These are phyloP conservation scores for Danaus plexippus DNA, from an alignment of 1,140 invertebrate genomes.

Conservation along the genomic window DNA sequence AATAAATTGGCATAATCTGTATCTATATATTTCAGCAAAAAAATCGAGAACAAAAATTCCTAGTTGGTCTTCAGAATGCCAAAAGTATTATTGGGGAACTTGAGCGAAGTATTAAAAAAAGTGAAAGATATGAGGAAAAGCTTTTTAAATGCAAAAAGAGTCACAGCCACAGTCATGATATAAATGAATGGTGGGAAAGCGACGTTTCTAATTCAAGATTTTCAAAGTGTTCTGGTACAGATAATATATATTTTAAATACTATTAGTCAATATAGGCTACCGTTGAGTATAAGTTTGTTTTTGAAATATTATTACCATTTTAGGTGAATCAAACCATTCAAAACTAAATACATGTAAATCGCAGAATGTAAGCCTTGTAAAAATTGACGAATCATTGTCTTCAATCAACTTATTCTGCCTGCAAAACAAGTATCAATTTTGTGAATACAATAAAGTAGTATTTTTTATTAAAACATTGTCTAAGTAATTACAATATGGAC, in stretches of 20 bases:
- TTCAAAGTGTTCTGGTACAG: constrained; percentile 24
- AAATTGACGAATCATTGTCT: constrained; percentile 42
- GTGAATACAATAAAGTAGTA: too few species aligned
- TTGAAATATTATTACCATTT: neutral
- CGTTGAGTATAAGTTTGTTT: neutral
- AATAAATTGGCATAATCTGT: too few species aligned
- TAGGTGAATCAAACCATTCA: constrained; percentile 18
- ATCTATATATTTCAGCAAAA: constrained; percentile 14
- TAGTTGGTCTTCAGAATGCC: constrained; percentile 38
- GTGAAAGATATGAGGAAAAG: constrained; percentile 40
- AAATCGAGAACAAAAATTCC: constrained; percentile 17
- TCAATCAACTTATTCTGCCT: constrained; percentile 49
- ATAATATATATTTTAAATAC: constrained; percentile 17
- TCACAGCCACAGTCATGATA: constrained; percentile 34
- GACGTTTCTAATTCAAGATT: constrained; percentile 24
- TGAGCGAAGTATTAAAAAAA: constrained; percentile 41
- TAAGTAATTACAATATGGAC: too few species aligned
- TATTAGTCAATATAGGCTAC: neutral
- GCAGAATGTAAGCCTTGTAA: constrained; percentile 17
- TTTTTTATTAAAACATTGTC: too few species aligned
- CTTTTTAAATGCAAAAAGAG: constrained; percentile 34
- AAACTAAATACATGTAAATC: constrained; percentile 13
- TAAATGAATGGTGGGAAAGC: constrained; percentile 27
- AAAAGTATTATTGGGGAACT: constrained; percentile 34
- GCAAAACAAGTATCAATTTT: constrained; percentile 39